phyloP scores from a whole-genome alignment of 2,888 invertebrate genomes.

The Lymantria monacha region DNA sequence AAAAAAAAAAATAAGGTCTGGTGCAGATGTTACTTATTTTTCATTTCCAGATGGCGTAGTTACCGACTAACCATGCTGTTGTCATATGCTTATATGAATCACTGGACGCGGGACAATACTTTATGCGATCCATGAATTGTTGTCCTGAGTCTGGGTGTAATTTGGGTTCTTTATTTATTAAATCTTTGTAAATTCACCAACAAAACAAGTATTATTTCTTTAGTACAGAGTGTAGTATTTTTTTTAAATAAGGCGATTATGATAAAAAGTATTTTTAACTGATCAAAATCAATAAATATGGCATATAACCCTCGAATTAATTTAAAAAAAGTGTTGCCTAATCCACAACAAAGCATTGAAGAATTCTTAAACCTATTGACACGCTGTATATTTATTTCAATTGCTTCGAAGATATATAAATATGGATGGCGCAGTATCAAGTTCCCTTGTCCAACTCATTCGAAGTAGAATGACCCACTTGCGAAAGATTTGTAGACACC shows the following conservation, averaged over 20 bases:
- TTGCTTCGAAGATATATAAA: slow-evolving; percentile 28
- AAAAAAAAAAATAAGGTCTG: too few species aligned
- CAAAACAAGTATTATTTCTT: neutral
- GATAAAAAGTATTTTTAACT: too few species aligned
- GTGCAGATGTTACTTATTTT: too few species aligned
- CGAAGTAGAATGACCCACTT: slow-evolving; percentile 21
- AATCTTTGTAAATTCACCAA: neutral
- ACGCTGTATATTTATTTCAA: slow-evolving; percentile 22
- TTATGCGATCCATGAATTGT: neutral
- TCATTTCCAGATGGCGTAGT: neutral
- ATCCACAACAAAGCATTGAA: too few species aligned
- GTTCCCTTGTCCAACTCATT: slow-evolving; percentile 3
- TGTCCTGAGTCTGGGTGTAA: neutral
- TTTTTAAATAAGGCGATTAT: too few species aligned
- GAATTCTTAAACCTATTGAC: neutral
- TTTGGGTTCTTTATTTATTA: neutral
- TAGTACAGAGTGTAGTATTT: neutral
- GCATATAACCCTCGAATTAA: too few species aligned
- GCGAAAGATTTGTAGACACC: slow-evolving; percentile 36
- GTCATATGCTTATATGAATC: neutral
- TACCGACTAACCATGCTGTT: neutral
- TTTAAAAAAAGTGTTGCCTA: too few species aligned
- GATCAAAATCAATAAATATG: too few species aligned
- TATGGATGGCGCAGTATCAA: slow-evolving; percentile 18
- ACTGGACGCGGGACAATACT: neutral